Evolutionary conservation across 2,797 vertebrate species (phyloP), one percentile per base, ranked within the genome.

Genomic region (Rhinella marina): DNA sequence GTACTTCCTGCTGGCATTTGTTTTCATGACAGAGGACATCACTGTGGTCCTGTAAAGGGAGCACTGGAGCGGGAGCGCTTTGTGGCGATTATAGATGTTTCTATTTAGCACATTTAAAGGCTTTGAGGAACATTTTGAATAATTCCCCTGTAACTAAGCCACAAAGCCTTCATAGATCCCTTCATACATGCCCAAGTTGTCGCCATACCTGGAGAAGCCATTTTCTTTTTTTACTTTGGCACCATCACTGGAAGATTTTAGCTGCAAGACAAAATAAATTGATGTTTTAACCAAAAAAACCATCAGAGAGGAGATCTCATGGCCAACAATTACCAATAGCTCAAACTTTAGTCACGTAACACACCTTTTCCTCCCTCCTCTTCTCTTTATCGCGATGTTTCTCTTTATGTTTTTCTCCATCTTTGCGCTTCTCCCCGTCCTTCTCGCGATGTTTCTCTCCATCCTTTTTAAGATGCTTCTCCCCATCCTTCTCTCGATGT

Each of bases 201-300:
- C 61, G 19, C 0, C 73, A 84, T 95, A 98, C 97, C 97, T 97
- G 77, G 96, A 94, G 91, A 97, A 98, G 81, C 97, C 97, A 92
- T 99, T 99, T 94, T 98, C 97, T 88, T 97, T 98, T 92, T 97
- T 99, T 89, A 96, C 94, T 94, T 97, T 98, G 54, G 94, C 94
- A 90, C 97, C 96, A 82, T 92, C 93, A 86, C 96, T 92, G 79
- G 93, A 94, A 11, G 90, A 94, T 91, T 96, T 97, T 83, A 94
- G 91, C 97, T 98, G 92, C 92, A 95, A 81, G 27, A 62, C 17
- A 79, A 79, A 16, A 59, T 11, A 32, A 14, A 19, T 10, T 25
- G 8, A 11, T 0, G 17, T 48, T 48, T 48, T 76, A 48, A 23
- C 10, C 7, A 1, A 62, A 62, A 62, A 8, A 7, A 13, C 3